Evolutionary conservation across 2,797 vertebrate species (phyloP).

Genomic region (Schizopygopsis pylzovi): DNA sequence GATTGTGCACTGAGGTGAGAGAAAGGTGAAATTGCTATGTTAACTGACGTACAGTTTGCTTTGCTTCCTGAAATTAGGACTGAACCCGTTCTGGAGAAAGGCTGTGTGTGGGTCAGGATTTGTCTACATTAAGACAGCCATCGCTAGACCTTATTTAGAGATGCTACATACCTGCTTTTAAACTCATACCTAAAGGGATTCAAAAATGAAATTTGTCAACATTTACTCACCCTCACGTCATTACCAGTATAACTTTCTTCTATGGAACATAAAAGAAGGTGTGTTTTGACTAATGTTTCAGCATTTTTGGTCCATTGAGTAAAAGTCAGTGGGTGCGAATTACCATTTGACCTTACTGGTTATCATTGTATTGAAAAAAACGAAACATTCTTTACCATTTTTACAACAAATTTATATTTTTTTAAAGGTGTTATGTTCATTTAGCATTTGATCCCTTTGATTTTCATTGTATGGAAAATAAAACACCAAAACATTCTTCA

Average conservation of each 20-base stretch:
- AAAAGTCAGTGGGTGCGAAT: neutral
- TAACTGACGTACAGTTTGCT: conserved; percentile 15
- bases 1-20: conserved; percentile 31
- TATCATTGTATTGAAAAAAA: neutral
- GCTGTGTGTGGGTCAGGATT: neutral
- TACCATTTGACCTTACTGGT: neutral
- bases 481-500: too few relatives aligned
- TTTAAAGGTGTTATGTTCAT: neutral
- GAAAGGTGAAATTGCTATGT: conserved; percentile 31
- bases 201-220: neutral
- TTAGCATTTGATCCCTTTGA: neutral
- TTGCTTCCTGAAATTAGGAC: conserved; percentile 8
- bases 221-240: neutral
- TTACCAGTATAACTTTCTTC: neutral
- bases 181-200: neutral
- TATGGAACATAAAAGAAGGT: neutral
- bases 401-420: too few relatives aligned
- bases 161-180: neutral
- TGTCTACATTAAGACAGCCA: neutral
- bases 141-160: neutral
- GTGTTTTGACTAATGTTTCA: neutral
- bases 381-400: neutral
- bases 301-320: neutral
- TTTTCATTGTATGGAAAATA: too few relatives aligned
- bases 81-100: neutral